Evolutionary conservation across 2,797 vertebrate species (phyloP), one percentile per base, ranked within the genome.

Genomic region (Ptychadena robeensis): DNA sequence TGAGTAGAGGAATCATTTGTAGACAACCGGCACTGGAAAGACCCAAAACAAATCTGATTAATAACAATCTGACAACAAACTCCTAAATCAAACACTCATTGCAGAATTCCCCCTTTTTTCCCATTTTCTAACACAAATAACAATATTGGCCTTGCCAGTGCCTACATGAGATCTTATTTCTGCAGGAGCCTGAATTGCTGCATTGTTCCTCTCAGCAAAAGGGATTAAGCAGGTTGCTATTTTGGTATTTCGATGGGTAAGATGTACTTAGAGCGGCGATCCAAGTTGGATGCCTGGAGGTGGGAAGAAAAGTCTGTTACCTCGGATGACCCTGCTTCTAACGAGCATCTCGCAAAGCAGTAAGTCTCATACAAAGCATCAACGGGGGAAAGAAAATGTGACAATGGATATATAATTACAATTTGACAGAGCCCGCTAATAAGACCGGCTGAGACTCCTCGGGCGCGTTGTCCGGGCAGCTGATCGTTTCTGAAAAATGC

Each of bases 21-120:
- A 71, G 69, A 85, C 83, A 89, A 90, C 87, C 70, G 67, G 80
- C 72, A 86, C 85, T 72, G 2, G 82, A 90, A 90, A 89, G 85
- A 76, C 69, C 89, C 61, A 66, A 76, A 88, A 87, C 88, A 89
- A 53, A 90, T 86, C 86, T 25, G 73, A 90, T 90, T 91, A 91
- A 91, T 90, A 85, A 88, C 88, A 87, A 89, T n/a, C n/a, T n/a
- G 89, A 87, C 88, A 92, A 91, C 89, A 85, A 88, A 90, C 88
- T 80, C 87, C 89, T 92, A 91, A 91, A 91, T 91, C 90, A 91
- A 88, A 90, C 89, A 89, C 90, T 85, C 87, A 93, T 91, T 91
- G 91, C 90, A 89, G 91, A 91, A 93, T 92, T 92, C 92, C 91
- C 89, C 88, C 90, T 89, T 87, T 91, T 95, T 93, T 91, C 88